These are phyloP conservation scores for Eristalis arbustorum DNA, from an alignment of 2,888 invertebrate species.

Conservation along the genomic window DNA sequence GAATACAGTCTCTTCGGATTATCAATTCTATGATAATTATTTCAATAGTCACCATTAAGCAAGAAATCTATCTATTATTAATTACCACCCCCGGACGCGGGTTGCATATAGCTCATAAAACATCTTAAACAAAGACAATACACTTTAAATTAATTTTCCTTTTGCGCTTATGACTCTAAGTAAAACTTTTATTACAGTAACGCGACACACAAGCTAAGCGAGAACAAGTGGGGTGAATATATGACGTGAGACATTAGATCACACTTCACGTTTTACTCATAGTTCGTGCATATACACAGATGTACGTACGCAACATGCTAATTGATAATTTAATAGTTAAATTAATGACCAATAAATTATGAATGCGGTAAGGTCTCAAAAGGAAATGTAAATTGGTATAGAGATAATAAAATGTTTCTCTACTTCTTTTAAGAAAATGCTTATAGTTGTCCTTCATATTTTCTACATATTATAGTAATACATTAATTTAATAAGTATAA, in stretches of 20 bases:
- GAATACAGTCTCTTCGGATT: constrained; percentile 11
- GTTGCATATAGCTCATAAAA: background rate
- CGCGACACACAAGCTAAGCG: constrained; percentile 1
- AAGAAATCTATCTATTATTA: constrained; percentile 13
- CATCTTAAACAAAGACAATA: background rate
- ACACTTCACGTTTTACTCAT: background rate
- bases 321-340: constrained; percentile 26
- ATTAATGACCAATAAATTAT: constrained; percentile 30
- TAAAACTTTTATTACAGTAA: constrained; percentile 22
- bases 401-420: background rate
- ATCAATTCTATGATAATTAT: constrained; percentile 34
- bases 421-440: background rate
- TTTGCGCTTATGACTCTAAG: background rate
- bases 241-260: constrained; percentile 44
- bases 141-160: background rate
- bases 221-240: background rate
- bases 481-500: background rate
- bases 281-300: background rate
- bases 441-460: constrained; percentile 3
- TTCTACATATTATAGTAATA: constrained; percentile 15
- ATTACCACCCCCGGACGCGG: background rate
- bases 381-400: constrained; percentile 30
- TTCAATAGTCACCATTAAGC: constrained; percentile 11
- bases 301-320: constrained; percentile 20
- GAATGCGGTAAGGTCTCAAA: constrained; percentile 26